Percentiles rank a stretch among this genome's conserved stretches.
These are phyloP conservation scores for Bursaphelenchus mucronatus DNA, from an alignment of 1,140 invertebrate genomes.

Conservation along the genomic window DNA sequence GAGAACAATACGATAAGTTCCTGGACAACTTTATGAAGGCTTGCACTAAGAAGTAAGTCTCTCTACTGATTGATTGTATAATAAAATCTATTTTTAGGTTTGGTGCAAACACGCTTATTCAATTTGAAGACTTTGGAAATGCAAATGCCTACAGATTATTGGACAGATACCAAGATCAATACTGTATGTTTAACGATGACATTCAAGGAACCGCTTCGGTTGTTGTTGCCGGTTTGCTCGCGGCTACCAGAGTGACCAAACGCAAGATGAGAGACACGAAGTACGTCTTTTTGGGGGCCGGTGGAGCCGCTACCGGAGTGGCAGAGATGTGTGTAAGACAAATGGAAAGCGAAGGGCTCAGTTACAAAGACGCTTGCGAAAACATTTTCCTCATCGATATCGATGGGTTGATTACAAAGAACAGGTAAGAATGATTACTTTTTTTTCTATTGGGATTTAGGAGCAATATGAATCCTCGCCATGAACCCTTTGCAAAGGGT, in stretches of 20 bases:
- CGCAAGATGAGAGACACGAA: conserved; percentile 75
- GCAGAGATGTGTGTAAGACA: conserved; percentile 73
- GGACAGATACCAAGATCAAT: conserved; percentile 77
- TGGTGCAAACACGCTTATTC: conserved; percentile 63
- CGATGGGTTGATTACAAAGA: conserved; percentile 62
- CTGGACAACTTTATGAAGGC: conserved; percentile 97
- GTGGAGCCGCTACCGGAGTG: conserved; percentile 65
- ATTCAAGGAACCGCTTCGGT: conserved; percentile 92
- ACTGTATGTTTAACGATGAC: conserved; percentile 94
- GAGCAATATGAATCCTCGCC: conserved; percentile 63
- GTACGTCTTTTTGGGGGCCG: conserved; percentile 84
- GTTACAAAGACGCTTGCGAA: conserved; percentile 71
- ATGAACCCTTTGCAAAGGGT: conserved; percentile 81
- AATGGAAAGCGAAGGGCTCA: conserved; percentile 65
- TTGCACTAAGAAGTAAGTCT: conserved; percentile 71
- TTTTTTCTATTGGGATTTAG: conserved; percentile 19
- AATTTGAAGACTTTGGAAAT: conserved; percentile 95
- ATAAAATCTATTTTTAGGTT: conserved; percentile 44
- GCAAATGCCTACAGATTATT: conserved; percentile 84
- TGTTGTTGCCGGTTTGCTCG: conserved; percentile 80
- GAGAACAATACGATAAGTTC: conserved; percentile 84
- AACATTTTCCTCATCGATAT: conserved; percentile 72
- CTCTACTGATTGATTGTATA: conserved; percentile 6
- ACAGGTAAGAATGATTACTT: conserved; percentile 23
- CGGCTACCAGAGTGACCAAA: conserved; percentile 74